phyloP scores from a whole-genome alignment of 1,140 invertebrate genomes.

The Hyphantria cunea region DNA sequence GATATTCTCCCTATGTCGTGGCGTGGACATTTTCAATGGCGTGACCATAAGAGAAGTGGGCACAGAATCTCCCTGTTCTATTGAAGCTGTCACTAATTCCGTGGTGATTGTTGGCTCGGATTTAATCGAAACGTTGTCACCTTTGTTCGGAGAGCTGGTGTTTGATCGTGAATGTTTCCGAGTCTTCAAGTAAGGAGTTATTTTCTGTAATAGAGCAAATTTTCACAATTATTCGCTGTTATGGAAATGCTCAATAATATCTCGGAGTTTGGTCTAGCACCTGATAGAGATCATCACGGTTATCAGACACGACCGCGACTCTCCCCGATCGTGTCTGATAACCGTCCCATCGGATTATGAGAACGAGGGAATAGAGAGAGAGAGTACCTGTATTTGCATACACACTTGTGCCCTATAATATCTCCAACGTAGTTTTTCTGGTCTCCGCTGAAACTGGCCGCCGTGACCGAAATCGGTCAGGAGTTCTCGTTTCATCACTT shows the following conservation, averaged over 20 bases:
- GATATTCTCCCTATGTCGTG: constrained; percentile 35
- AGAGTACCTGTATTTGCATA: too few species aligned
- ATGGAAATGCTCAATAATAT: neutral
- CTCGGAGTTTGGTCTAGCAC: too few species aligned
- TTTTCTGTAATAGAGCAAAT: constrained; percentile 57
- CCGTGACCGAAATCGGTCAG: too few species aligned
- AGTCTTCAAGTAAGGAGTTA: constrained; percentile 57
- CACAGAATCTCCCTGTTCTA: constrained; percentile 61
- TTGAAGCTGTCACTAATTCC: constrained; percentile 62
- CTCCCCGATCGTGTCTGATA: too few species aligned
- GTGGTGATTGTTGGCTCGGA: constrained; percentile 68
- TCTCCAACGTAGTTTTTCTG: too few species aligned
- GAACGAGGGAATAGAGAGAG: too few species aligned
- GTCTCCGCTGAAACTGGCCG: too few species aligned
- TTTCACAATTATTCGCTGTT: neutral
- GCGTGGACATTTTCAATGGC: constrained; percentile 40
- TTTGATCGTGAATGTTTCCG: constrained; percentile 31
- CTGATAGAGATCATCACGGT: too few species aligned
- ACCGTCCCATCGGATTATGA: too few species aligned
- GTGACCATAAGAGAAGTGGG: constrained; percentile 55
- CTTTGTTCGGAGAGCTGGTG: constrained; percentile 48
- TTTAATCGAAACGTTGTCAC: constrained; percentile 51
- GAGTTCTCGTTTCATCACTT: too few species aligned
- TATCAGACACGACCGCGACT: too few species aligned
- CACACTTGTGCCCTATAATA: too few species aligned